Evolutionary conservation across 2,113 vertebrate species (phyloP).

Genomic region (Anser cygnoides): DNA sequence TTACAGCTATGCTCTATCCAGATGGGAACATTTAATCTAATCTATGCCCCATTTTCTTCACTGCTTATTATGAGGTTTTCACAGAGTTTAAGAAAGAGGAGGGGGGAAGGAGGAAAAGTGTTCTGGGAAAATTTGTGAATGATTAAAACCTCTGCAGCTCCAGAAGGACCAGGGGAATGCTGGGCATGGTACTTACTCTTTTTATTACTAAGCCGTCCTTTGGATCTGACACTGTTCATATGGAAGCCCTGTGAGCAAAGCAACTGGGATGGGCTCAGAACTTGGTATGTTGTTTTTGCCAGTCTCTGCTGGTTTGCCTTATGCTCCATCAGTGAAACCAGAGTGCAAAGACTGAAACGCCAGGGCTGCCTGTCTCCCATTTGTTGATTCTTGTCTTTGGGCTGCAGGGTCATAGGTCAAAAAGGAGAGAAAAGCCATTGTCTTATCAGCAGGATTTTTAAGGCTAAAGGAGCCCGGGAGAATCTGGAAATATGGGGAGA

Average conservation of each 20-base stretch:
- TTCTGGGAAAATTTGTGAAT: not conserved
- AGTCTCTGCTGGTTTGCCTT: not conserved
- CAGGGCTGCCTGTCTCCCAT: not conserved
- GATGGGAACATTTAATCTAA: conserved; percentile 63
- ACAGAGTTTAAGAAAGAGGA: not conserved
- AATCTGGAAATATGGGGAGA: not conserved
- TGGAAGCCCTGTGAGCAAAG: not conserved
- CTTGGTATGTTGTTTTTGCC: not conserved
- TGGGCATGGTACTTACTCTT: not conserved
- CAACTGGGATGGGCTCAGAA: not conserved
- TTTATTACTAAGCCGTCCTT: not conserved
- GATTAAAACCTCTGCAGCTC: not conserved
- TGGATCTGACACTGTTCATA: not conserved
- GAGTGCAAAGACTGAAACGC: not conserved
- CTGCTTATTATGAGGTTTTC: conserved; percentile 38
- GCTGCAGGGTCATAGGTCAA: rapidly evolving
- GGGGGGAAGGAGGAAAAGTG: not conserved
- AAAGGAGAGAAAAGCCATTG: not conserved
- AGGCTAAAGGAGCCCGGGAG: not conserved
- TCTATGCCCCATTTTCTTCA: conserved; percentile 38
- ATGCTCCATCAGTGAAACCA: not conserved
- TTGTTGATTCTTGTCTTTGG: not conserved
- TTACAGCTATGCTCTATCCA: conserved; percentile 18
- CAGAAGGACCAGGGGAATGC: conserved; percentile 1
- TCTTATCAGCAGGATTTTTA: not conserved